Conservation (phyloP, 2,797 vertebrate species). For the Octomys mimax region DNA sequence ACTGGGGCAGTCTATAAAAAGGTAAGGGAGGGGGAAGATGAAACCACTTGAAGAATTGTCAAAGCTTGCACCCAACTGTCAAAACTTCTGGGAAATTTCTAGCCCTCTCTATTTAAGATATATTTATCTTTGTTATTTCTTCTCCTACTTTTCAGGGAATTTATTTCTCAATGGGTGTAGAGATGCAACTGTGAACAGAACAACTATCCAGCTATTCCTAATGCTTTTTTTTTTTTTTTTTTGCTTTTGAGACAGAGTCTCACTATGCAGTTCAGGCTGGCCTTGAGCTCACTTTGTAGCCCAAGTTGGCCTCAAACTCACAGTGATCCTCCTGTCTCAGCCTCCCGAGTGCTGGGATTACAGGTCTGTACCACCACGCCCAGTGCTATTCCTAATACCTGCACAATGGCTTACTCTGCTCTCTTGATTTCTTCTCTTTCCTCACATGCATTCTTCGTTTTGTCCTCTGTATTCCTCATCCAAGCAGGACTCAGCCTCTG, state of each 20-base stretch:
- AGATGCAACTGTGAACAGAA: not conserved
- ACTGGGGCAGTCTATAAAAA: conserved; percentile 35
- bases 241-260: too few species aligned
- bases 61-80: conserved; percentile 25
- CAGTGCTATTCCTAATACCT: too few species aligned
- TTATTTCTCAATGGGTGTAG: not conserved
- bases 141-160: not conserved
- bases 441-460: not conserved
- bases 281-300: too few species aligned
- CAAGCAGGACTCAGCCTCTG: not conserved
- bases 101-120: conserved; percentile 26
- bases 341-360: too few species aligned
- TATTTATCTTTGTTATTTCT: not conserved
- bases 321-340: too few species aligned
- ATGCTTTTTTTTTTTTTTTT: too few species aligned
- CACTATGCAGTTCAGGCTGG: too few species aligned
- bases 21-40: not conserved
- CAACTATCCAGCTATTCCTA: not conserved
- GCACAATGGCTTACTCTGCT: not conserved
- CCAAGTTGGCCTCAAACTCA: too few species aligned
- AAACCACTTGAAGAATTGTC: conserved; percentile 23
- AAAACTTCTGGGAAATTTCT: conserved; percentile 36
- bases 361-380: too few species aligned
- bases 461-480: not conserved
- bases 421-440: not conserved